These are phyloP conservation scores for Ophonus ardosiacus DNA, from an alignment of 2,888 invertebrate species.

Conservation along the genomic window DNA sequence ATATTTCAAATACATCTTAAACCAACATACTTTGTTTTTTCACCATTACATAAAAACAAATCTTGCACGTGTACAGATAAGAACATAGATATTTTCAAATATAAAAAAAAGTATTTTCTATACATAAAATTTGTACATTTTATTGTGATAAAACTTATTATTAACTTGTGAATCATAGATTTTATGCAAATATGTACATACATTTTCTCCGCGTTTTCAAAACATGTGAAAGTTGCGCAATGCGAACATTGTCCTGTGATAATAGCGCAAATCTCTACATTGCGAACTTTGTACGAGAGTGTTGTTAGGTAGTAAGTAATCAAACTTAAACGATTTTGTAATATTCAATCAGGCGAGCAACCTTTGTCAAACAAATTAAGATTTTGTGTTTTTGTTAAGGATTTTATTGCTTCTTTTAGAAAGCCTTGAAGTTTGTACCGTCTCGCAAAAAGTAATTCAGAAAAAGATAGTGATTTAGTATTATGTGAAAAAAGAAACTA, in stretches of 20 bases:
- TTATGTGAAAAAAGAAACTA: neutral
- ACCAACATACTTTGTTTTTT: too few relatives aligned
- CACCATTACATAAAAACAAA: too few relatives aligned
- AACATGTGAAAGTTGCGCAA: slow-evolving; percentile 27
- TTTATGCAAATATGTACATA: neutral
- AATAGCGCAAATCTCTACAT: neutral
- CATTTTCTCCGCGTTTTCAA: neutral
- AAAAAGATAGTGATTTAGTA: neutral
- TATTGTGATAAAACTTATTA: too few relatives aligned
- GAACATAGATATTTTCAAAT: too few relatives aligned
- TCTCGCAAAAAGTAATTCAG: neutral
- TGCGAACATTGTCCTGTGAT: slow-evolving; percentile 26
- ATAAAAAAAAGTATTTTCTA: too few relatives aligned
- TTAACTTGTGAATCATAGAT: too few relatives aligned
- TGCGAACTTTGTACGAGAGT: slow-evolving; percentile 16
- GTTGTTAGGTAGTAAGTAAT: neutral
- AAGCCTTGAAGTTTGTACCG: neutral
- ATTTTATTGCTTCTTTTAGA: neutral
- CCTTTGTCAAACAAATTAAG: slow-evolving; percentile 14
- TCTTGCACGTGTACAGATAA: too few relatives aligned
- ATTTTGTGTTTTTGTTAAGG: neutral
- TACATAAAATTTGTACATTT: too few relatives aligned
- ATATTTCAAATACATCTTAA: too few relatives aligned
- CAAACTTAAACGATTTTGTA: neutral
- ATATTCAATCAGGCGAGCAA: neutral